Percentiles rank a stretch among this genome's conserved stretches.
Conservation (phyloP, 2,888 invertebrate species). For the Agelastica alni region DNA sequence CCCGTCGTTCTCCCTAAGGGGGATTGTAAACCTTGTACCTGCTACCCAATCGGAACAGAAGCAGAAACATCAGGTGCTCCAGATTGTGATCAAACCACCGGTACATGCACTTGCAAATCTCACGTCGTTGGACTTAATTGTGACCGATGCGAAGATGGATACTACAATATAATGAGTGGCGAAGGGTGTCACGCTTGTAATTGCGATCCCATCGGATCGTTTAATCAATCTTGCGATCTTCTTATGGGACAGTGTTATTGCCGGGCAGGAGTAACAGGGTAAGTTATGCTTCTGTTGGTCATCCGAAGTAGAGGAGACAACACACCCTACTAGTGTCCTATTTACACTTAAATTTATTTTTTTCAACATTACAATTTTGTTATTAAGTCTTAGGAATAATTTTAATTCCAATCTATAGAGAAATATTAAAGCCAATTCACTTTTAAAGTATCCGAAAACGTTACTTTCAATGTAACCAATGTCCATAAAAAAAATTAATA, state of each 20-base stretch:
- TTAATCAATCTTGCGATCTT: slow-evolving; percentile 82
- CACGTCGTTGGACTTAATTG: slow-evolving; percentile 83
- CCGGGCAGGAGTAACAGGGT: slow-evolving; percentile 85
- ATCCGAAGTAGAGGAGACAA: too few species aligned
- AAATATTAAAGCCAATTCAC: too few species aligned
- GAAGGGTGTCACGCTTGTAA: slow-evolving; percentile 86
- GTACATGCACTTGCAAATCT: slow-evolving; percentile 79
- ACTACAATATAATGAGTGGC: slow-evolving; percentile 81
- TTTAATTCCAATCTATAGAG: too few species aligned
- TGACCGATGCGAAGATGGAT: slow-evolving; percentile 83
- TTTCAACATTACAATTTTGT: too few species aligned
- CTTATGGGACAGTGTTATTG: slow-evolving; percentile 88
- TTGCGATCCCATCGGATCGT: slow-evolving; percentile 87
- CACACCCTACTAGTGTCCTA: too few species aligned
- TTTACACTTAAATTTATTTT: too few species aligned
- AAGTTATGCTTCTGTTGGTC: too few species aligned
- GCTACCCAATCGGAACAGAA: slow-evolving; percentile 81
- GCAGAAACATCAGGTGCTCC: slow-evolving; percentile 74
- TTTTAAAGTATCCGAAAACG: too few species aligned
- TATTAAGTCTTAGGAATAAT: too few species aligned
- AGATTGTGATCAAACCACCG: slow-evolving; percentile 79
- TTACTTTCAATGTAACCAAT: too few species aligned
- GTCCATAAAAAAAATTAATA: too few species aligned
- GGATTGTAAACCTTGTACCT: slow-evolving; percentile 87
- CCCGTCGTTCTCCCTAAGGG: slow-evolving; percentile 89